Percentiles rank a stretch among this genome's conserved stretches.
Evolutionary conservation across 2,797 vertebrate genomes (phyloP).

Genomic region (Bothrops alternatus): DNA sequence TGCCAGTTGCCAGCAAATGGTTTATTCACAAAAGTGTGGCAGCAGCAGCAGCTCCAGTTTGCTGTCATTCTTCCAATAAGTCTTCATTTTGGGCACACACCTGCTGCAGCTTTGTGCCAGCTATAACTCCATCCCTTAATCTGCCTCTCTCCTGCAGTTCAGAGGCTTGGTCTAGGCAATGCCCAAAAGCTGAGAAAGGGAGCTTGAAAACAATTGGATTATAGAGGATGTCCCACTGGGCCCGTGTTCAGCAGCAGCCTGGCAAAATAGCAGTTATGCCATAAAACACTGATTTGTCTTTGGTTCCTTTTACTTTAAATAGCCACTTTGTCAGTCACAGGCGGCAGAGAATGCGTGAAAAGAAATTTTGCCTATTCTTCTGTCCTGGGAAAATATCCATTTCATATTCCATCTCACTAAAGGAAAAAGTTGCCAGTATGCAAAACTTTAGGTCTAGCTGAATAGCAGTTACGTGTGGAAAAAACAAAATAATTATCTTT

Average conservation of each 20-base stretch:
- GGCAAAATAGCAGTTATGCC: background rate
- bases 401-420: background rate
- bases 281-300: background rate
- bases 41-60: background rate
- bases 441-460: background rate
- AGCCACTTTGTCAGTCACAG: background rate
- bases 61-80: background rate
- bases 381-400: background rate
- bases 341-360: background rate
- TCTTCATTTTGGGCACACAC: background rate
- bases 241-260: background rate
- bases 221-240: background rate
- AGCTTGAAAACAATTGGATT: background rate
- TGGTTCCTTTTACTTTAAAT: background rate
- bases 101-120: background rate
- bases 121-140: background rate
- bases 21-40: background rate
- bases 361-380: background rate
- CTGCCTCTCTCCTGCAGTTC: accelerated
- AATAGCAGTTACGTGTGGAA: no score
- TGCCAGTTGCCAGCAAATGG: background rate
- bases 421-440: background rate
- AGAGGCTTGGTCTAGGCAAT: background rate
- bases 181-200: accelerated
- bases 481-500: no score